These are phyloP conservation scores for Macroteleia sp. DNA, from an alignment of 2,888 invertebrate species.

Conservation along the genomic window DNA sequence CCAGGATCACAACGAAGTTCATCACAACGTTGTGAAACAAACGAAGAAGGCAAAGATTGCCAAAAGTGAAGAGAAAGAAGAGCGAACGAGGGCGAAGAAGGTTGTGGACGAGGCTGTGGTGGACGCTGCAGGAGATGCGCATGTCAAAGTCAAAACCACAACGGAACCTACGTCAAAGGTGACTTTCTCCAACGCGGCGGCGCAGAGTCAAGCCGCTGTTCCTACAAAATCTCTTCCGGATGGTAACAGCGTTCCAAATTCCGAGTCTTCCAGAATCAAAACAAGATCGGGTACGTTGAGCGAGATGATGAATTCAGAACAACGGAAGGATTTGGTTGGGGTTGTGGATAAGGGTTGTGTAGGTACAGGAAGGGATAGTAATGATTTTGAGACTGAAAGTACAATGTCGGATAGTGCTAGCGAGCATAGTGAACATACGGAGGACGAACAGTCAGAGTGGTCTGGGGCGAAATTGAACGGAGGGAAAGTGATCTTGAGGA, in stretches of 20 bases:
- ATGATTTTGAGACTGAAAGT: slow-evolving; percentile 75
- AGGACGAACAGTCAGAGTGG: slow-evolving; percentile 82
- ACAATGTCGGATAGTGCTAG: slow-evolving; percentile 75
- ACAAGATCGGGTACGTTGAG: slow-evolving; percentile 78
- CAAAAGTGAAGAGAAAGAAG: slow-evolving; percentile 56
- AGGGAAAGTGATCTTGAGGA: slow-evolving; percentile 89
- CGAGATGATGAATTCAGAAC: slow-evolving; percentile 50
- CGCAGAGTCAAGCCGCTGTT: slow-evolving; percentile 70
- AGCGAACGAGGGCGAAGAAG: slow-evolving; percentile 18
- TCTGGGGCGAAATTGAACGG: slow-evolving; percentile 85
- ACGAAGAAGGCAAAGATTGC: slow-evolving; percentile 75
- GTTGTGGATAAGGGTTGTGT: too few relatives aligned
- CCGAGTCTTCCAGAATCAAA: slow-evolving; percentile 82
- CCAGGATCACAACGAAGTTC: slow-evolving; percentile 75
- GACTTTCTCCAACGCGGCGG: neutral
- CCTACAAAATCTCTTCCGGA: slow-evolving; percentile 80
- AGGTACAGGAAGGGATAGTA: too few relatives aligned
- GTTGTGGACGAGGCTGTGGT: slow-evolving; percentile 9
- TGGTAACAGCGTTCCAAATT: slow-evolving; percentile 73
- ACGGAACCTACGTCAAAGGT: neutral
- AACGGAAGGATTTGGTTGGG: too few relatives aligned
- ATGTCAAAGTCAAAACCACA: neutral
- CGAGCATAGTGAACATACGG: slow-evolving; percentile 76
- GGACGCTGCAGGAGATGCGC: neutral
- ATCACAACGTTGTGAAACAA: slow-evolving; percentile 67